Conservation (phyloP, 2,888 invertebrate species). For the Cactoblastis cactorum region DNA sequence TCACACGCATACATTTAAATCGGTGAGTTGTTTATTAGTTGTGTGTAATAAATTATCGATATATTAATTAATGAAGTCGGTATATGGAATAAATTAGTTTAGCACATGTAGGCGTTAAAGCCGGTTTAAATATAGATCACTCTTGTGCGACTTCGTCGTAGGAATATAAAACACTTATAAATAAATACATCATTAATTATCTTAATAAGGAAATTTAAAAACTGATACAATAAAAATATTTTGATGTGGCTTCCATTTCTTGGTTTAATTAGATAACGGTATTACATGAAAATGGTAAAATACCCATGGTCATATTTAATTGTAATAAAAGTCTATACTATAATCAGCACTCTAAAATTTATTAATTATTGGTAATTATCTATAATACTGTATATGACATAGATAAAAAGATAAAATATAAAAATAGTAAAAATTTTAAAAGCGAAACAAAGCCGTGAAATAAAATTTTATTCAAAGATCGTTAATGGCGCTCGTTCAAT, state of each 20-base stretch:
- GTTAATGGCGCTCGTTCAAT: conserved; percentile 71
- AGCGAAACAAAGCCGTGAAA: conserved; percentile 62
- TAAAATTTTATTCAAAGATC: conserved; percentile 77
- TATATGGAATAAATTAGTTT: conserved; percentile 38
- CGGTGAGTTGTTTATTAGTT: neutral
- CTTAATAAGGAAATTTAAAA: conserved; percentile 11
- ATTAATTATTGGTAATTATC: too few relatives aligned
- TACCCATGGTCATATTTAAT: too few relatives aligned
- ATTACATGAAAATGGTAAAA: too few relatives aligned
- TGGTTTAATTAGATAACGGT: too few relatives aligned
- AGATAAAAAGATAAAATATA: too few relatives aligned
- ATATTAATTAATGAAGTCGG: conserved; percentile 54
- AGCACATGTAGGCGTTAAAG: conserved; percentile 46
- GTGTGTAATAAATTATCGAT: conserved; percentile 33
- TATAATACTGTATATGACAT: too few relatives aligned
- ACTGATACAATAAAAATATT: neutral
- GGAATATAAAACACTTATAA: conserved; percentile 11
- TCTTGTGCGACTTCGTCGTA: conserved; percentile 33
- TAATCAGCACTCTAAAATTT: too few relatives aligned
- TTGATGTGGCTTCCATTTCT: too few relatives aligned
- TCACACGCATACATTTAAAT: conserved; percentile 31
- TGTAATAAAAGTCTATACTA: too few relatives aligned
- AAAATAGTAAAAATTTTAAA: too few relatives aligned
- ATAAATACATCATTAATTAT: conserved; percentile 16
- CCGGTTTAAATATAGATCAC: conserved; percentile 43